A percentile compares a stretch with the other conserved stretches of the same genome.
These are phyloP conservation scores for Emydocephalus ijimae DNA, from an alignment of 2,113 vertebrate species.

Conservation along the genomic window DNA sequence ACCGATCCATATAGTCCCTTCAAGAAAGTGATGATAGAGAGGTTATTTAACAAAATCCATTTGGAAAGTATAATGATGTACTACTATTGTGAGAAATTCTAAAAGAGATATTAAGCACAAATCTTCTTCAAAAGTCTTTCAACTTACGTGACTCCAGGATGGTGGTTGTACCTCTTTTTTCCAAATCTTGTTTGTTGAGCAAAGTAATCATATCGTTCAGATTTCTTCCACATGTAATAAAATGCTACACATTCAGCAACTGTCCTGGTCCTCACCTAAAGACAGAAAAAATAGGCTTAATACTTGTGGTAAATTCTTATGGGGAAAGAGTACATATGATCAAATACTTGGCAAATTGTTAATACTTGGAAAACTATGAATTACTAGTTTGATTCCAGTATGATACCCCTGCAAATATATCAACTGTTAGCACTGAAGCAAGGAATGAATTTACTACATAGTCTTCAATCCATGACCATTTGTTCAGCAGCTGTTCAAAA, in stretches of 20 bases:
- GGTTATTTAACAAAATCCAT: background rate
- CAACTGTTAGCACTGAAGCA: background rate
- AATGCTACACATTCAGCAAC: slow-evolving; percentile 97
- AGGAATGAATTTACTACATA: background rate
- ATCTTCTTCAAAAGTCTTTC: background rate
- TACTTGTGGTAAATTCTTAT: background rate
- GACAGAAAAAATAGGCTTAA: background rate
- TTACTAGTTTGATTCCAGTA: background rate
- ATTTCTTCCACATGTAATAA: slow-evolving; percentile 99
- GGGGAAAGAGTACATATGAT: background rate
- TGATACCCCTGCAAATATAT: background rate
- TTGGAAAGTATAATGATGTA: background rate
- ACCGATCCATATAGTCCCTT: slow-evolving; percentile 96
- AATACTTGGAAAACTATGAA: background rate
- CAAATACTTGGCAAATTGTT: background rate
- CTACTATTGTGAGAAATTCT: background rate
- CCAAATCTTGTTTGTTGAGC: slow-evolving; percentile 96
- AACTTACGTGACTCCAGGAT: slow-evolving; percentile 97
- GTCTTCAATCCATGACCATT: background rate
- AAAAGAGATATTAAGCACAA: background rate
- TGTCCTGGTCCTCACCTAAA: slow-evolving; percentile 87
- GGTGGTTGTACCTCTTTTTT: slow-evolving; percentile 96
- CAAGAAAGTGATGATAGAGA: slow-evolving; percentile 21
- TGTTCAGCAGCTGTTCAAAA: background rate
- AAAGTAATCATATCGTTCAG: slow-evolving; percentile 94